Evolutionary conservation across 2,888 invertebrate species (phyloP).

Genomic region (Philopedon plagiatum): DNA sequence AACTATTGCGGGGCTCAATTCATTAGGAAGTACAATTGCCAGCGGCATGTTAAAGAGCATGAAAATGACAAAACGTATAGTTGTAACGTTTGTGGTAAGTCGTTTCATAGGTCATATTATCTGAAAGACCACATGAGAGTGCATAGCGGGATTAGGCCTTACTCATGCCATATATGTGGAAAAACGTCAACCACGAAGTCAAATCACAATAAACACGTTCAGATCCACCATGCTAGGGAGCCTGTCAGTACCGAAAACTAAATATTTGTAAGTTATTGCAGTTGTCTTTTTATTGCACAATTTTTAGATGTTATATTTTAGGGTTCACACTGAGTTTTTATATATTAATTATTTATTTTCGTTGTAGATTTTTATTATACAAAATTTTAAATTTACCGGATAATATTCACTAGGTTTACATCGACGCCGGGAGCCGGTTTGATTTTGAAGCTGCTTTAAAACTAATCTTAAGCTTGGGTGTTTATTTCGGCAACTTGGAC

Average conservation of each 20-base stretch:
- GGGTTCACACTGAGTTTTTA: too few species aligned
- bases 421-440: too few species aligned
- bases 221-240: slow-evolving; percentile 91
- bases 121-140: slow-evolving; percentile 89
- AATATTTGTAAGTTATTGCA: slow-evolving; percentile 57
- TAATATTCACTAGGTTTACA: too few species aligned
- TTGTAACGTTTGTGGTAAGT: slow-evolving; percentile 85
- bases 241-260: slow-evolving; percentile 88
- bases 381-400: too few species aligned
- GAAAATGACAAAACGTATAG: slow-evolving; percentile 83
- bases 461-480: too few species aligned
- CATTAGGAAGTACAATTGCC: slow-evolving; percentile 89
- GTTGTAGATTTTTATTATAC: too few species aligned
- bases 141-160: slow-evolving; percentile 86
- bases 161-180: slow-evolving; percentile 89
- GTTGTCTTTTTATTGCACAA: slow-evolving; percentile 40
- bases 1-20: slow-evolving; percentile 93
- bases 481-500: too few species aligned
- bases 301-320: too few species aligned
- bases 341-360: too few species aligned
- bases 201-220: slow-evolving; percentile 91
- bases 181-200: slow-evolving; percentile 92
- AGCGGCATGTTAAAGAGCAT: slow-evolving; percentile 88
- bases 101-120: slow-evolving; percentile 90
- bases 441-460: too few species aligned